phyloP scores from a whole-genome alignment of 1,140 invertebrate species.

The Bombus consobrinus region DNA sequence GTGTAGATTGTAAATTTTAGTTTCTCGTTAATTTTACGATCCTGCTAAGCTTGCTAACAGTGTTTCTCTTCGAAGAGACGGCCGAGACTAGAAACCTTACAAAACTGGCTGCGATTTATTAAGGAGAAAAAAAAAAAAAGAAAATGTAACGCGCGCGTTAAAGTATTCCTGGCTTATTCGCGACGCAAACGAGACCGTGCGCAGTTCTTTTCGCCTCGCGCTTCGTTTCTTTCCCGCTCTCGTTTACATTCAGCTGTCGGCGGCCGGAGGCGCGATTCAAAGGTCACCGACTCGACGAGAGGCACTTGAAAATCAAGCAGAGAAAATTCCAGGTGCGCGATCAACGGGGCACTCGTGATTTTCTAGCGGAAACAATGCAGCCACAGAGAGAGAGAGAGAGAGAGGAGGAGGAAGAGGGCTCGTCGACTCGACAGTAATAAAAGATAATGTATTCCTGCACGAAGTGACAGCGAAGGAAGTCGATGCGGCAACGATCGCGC shows the following conservation, averaged over 20 bases:
- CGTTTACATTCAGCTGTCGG: slow-evolving; percentile 20
- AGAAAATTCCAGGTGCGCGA: slow-evolving; percentile 27
- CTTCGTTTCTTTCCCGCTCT: slow-evolving; percentile 26
- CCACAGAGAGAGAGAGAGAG: neutral
- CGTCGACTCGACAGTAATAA: neutral
- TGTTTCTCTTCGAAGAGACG: too few species aligned
- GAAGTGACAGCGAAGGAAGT: slow-evolving; percentile 6
- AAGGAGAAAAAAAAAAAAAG: neutral
- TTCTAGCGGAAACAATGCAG: slow-evolving; percentile 25
- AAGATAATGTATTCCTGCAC: slow-evolving; percentile 14
- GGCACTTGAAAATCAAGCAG: slow-evolving; percentile 24
- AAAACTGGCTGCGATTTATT: neutral
- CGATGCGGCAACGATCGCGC: slow-evolving; percentile 1
- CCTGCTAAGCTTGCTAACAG: too few species aligned
- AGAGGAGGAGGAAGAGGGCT: neutral
- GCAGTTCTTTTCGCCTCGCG: slow-evolving; percentile 1
- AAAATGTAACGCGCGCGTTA: neutral
- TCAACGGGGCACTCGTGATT: slow-evolving; percentile 1
- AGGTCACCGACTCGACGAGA: slow-evolving; percentile 41
- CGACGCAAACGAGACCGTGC: neutral
- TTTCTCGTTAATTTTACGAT: too few species aligned
- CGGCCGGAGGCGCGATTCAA: slow-evolving; percentile 21
- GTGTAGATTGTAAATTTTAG: too few species aligned
- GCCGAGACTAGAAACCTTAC: too few species aligned
- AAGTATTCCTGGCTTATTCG: neutral